phyloP scores from a whole-genome alignment of 2,113 vertebrate species.

The Gallinago jamesoni region DNA sequence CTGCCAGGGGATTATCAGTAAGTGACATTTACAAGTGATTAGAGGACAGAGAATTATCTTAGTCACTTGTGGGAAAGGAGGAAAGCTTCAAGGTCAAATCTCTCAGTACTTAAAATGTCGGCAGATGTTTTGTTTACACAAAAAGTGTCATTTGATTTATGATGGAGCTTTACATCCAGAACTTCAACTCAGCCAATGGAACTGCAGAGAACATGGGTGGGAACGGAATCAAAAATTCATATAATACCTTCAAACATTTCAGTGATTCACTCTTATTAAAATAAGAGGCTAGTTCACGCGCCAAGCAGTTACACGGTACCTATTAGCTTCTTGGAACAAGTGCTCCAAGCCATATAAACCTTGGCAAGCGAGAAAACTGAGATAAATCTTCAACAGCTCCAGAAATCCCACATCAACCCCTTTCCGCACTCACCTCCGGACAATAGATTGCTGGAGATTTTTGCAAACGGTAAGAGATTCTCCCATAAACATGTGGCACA shows the following conservation, averaged over 20 bases:
- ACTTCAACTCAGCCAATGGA: neutral
- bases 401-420: neutral
- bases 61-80: constrained; percentile 64
- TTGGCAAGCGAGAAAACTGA: neutral
- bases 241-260: constrained; percentile 8
- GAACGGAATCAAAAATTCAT: constrained; percentile 26
- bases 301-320: constrained; percentile 42
- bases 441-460: constrained; percentile 87
- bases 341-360: neutral
- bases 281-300: neutral
- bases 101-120: constrained; percentile 47
- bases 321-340: constrained; percentile 40
- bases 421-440: constrained; percentile 82
- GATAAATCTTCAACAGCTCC: constrained; percentile 23
- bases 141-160: constrained; percentile 53
- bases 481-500: constrained; percentile 96
- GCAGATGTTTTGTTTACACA: constrained; percentile 66
- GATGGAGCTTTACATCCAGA: constrained; percentile 8
- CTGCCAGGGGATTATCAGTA: constrained; percentile 59
- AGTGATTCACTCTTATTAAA: constrained; percentile 40
- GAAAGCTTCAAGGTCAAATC: constrained; percentile 64
- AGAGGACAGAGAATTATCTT: constrained; percentile 63
- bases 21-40: constrained; percentile 68
- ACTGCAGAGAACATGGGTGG: constrained; percentile 11
- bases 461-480: constrained; percentile 89